Percentiles rank a stretch among this genome's conserved stretches.
These are phyloP conservation scores for Ranitomeya variabilis DNA, from an alignment of 2,113 vertebrate species.

Conservation along the genomic window DNA sequence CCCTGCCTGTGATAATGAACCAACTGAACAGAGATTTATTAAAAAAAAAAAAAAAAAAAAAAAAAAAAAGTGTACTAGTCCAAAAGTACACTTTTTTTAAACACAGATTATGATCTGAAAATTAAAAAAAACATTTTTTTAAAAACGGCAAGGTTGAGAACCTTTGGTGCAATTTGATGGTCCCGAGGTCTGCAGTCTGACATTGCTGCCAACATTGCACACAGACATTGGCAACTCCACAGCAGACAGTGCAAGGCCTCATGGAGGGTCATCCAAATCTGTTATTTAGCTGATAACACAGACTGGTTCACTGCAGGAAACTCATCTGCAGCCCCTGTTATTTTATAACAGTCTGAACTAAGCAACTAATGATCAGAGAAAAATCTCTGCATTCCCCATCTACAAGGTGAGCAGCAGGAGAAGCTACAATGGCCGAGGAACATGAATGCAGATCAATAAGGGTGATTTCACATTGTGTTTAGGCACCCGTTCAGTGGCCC, in stretches of 20 bases:
- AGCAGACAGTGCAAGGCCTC: background rate
- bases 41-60: no score
- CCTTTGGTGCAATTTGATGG: background rate
- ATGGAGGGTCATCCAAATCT: background rate
- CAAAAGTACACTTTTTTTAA: no score
- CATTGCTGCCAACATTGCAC: background rate
- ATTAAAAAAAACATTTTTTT: no score
- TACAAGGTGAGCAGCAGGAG: background rate
- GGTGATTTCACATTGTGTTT: no score
- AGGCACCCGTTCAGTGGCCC: no score
- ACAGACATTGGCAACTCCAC: background rate
- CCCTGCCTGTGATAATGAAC: no score
- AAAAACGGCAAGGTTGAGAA: no score
- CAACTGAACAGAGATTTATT: no score
- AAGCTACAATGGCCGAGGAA: no score
- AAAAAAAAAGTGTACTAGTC: no score
- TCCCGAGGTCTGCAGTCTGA: background rate
- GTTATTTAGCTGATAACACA: slow-evolving; percentile 30
- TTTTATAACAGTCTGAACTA: background rate
- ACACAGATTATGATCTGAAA: no score
- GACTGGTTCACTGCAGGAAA: background rate
- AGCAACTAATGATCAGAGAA: background rate
- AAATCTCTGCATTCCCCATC: background rate
- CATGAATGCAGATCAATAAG: no score
- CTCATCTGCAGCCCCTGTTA: slow-evolving; percentile 2